These are phyloP conservation scores for Grammomys surdaster DNA, from an alignment of 2,113 vertebrate species.

Conservation along the genomic window DNA sequence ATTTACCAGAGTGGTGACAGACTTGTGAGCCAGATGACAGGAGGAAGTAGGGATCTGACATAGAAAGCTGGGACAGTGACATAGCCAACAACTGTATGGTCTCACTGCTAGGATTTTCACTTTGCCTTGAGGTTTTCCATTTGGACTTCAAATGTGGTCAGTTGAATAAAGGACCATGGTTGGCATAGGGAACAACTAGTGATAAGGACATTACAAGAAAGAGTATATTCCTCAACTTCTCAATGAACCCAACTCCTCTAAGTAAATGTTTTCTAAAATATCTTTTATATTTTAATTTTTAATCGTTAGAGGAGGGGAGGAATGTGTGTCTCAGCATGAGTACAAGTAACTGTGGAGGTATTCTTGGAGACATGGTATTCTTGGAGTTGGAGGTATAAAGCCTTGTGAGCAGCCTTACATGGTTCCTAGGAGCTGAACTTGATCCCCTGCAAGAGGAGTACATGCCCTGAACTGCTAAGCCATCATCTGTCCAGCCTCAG, in stretches of 20 bases:
- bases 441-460: not conserved
- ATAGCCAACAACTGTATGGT: too few relatives aligned
- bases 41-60: not conserved
- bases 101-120: not conserved
- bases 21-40: not conserved
- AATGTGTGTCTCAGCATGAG: not conserved
- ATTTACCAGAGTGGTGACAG: not conserved
- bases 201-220: not conserved
- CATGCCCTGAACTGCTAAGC: not conserved
- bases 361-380: not conserved
- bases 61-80: not conserved
- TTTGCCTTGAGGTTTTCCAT: not conserved
- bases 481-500: not conserved
- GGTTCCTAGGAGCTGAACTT: not conserved
- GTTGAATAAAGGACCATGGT: not conserved
- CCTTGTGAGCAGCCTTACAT: not conserved
- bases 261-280: not conserved
- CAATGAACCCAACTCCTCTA: not conserved
- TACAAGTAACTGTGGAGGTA: not conserved
- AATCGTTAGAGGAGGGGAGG: not conserved
- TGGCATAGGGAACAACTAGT: not conserved
- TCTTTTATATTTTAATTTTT: not conserved
- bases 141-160: not conserved
- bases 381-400: not conserved
- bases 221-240: not conserved